Base-by-base conservation (phyloP, 2,888 invertebrate species). In the Micoletzkya japonica region DNA sequence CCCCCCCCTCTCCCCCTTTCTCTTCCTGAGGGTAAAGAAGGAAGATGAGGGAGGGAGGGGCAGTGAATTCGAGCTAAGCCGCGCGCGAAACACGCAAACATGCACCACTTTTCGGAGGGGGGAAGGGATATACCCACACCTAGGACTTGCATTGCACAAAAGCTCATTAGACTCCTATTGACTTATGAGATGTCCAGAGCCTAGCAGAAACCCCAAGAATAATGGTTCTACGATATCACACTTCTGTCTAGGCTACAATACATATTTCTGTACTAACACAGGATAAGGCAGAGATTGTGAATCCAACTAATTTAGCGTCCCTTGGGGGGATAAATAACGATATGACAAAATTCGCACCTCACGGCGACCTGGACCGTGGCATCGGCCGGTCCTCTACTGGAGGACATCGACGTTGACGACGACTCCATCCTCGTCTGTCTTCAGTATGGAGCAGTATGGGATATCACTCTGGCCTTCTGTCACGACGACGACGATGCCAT, bases 281-380 rank as follows among this genome's bases (percentile, higher is more conserved):
- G 44, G 44, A 44, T 44, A 10, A n/a, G n/a, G n/a, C n/a, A n/a
- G n/a, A n/a, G n/a, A n/a, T n/a, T 44, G 49, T 17, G n/a, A 44
- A 44, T 44, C 14, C 49, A 44, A 44, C n/a, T 14, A 17, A 44
- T 44, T 17, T 44, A 44, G 49, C 14, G 49, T 17, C 14, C 49
- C n/a, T 44, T 14, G n/a, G 49, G 14, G 49, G n/a, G 49, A 17
- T 14, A 44, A 44, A 54, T 10, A n/a, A 61, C 7, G 44, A 39
- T n/a, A 39, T 6, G 39, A 59, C 28, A 2, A 7, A 50, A 24
- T 37, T 28, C n/a, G 4, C 56, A 73, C 71, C 73, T 50, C 37
- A 73, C 37, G 26, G 72, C 72, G 7, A 72, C 72, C 52, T 66
- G 72, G 28, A 72, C 72, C 4, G 70, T 56, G 0, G 67, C 39